Evolutionary conservation across 2,888 invertebrate genomes (phyloP).

Genomic region (Pterobdella sp.): DNA sequence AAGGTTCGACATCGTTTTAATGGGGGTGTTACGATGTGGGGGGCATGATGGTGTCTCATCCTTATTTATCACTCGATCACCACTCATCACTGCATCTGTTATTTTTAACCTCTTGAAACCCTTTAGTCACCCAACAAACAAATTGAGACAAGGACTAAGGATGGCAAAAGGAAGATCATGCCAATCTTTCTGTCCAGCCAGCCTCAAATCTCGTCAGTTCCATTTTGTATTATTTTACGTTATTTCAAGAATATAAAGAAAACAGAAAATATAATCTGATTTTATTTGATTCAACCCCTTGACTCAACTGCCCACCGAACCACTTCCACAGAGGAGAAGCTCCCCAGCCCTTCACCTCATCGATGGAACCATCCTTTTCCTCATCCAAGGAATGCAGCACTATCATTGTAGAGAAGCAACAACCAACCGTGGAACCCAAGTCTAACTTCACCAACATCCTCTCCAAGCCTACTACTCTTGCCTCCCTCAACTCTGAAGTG

Average conservation of each 20-base stretch:
- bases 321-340: slow-evolving; percentile 21
- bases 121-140: slow-evolving; percentile 53
- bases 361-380: slow-evolving; percentile 58
- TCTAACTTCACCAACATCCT: background rate
- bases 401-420: slow-evolving; percentile 69
- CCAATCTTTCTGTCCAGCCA: slow-evolving; percentile 82
- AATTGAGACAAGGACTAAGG: slow-evolving; percentile 84
- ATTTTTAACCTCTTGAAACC: background rate
- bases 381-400: slow-evolving; percentile 71
- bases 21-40: background rate
- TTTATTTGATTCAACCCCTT: background rate
- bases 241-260: background rate
- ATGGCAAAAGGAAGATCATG: slow-evolving; percentile 88
- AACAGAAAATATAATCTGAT: too few relatives aligned
- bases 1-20: background rate
- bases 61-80: background rate
- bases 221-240: background rate
- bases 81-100: background rate
- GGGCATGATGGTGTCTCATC: background rate
- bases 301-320: background rate
- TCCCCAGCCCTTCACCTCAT: slow-evolving; percentile 32
- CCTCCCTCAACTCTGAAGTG: background rate
- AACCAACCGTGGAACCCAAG: slow-evolving; percentile 41
- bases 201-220: slow-evolving; percentile 35
- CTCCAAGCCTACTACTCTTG: background rate